Conservation (phyloP, 2,113 vertebrate genomes). For the Pholis gunnellus region DNA sequence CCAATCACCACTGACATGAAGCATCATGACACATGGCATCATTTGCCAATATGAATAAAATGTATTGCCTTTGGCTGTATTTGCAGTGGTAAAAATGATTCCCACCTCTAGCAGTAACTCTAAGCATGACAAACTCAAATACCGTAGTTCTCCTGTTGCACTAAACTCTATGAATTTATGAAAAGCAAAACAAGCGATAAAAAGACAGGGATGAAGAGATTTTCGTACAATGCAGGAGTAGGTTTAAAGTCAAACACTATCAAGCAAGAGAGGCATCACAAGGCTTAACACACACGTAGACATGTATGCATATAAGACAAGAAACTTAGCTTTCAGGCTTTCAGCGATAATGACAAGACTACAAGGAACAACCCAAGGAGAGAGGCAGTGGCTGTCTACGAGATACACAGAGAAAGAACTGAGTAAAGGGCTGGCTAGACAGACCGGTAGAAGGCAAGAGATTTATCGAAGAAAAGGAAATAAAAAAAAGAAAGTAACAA, state of each 20-base stretch:
- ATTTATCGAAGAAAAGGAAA: neutral
- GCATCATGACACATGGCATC: neutral
- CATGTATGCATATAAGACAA: neutral
- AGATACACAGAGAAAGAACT: constrained; percentile 4
- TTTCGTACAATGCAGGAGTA: neutral
- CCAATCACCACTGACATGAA: neutral
- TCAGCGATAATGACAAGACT: neutral
- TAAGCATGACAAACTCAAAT: neutral
- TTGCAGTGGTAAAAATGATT: neutral
- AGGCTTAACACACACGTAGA: neutral
- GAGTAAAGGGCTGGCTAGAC: neutral
- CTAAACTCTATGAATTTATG: neutral
- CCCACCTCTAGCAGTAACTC: neutral
- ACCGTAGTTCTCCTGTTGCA: neutral
- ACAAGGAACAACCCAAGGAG: neutral
- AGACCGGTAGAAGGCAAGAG: neutral
- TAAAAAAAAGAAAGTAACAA: neutral
- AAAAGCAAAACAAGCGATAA: neutral
- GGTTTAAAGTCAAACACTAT: neutral
- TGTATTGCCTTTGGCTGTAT: neutral
- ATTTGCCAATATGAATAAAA: neutral
- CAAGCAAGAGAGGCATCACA: neutral
- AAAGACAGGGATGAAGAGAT: neutral
- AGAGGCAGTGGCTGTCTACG: neutral
- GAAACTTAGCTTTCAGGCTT: neutral